Base-by-base conservation (phyloP, 2,888 invertebrate species). In the Drymonia ruficornis region DNA sequence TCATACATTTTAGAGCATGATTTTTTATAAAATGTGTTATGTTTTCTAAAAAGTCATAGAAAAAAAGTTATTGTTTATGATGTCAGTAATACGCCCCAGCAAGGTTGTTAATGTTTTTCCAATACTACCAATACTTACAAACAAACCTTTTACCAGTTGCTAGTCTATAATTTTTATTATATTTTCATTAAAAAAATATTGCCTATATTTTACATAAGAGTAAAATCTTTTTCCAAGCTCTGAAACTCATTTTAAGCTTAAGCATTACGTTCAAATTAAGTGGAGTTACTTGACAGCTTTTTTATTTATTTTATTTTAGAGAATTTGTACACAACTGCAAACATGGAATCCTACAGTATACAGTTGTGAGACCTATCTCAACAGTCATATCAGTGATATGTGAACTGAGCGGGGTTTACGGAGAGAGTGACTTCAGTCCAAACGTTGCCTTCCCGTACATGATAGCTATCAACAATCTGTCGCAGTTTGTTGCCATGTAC, bases 401-500 rank as follows among this genome's bases (percentile, higher is more conserved):
- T 85, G 97, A 98, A 84, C 80, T 97, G 28, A 94, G 94, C 73
- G 96, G 95, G 40, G 97, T 98, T 0, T 99, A 99, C 73, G 97
- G 97, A 15, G 99, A 99, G 85, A 98, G 98, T 72, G 96, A 97
- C 81, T 98, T 99, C 83, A 95, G 95, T 69, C 96, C 95, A 1
- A 95, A 96, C 74, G 95, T 96, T 40, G 98, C 98, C 1, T 99
- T 97, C 85, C 97, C 98, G 0, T 99, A 99, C 79, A 95, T 99
- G 79, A 95, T 98, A 60, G 95, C 96, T 16, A 89, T 96, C 9
- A 98, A 99, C 86, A 99, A 99, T 91, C 84, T 98, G 50, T 98
- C 99, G 13, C 99, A 99, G 84, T 97, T 98, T 87, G 95, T 97
- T 59, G 99, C 99, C 16, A 98, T 99, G 98, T 99, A 99, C 77